Base-by-base conservation (phyloP, 2,888 invertebrate genomes). In the Ptilodon capucinus region DNA sequence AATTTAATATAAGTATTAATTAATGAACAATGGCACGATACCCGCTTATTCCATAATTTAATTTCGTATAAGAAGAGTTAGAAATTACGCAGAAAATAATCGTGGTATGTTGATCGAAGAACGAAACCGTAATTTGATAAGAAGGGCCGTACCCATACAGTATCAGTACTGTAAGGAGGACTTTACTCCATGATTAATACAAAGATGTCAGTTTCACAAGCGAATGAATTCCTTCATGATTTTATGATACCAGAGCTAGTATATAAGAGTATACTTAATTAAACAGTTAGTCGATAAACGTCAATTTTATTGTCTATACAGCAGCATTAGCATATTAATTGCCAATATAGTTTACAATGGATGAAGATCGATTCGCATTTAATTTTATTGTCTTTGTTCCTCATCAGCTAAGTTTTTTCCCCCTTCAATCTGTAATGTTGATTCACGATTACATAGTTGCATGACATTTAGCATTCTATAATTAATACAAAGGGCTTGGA, bases 261-360 rank as follows among this genome's bases (percentile, higher is more conserved):
- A n/a, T n/a, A n/a, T n/a, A n/a, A n/a, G n/a, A n/a, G n/a, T n/a
- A n/a, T 2, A 8, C 3, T 36, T 11, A 18, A 36, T 36, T 36
- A 46, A 40, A 44, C 49, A 42, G n/a, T n/a, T n/a, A 17, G 35
- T 23, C 16, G 13, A n/a, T 46, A 51, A 57, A 41, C 44, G 40
- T 46, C 14, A 34, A 36, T 43, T 18, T 48, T 43, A 60, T 57
- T 64, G 46, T 44, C 16, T 18, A 35, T 46, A 7, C 2, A n/a
- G n/a, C 11, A 42, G 13, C 40, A 51, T 49, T 51, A 54, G n/a
- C n/a, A 40, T 48, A 13, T 42, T 50, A 56, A 64, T 64, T 55
- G 46, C 17, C n/a, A 44, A 52, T 64, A 64, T 55, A 43, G 32
- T 39, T 51, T 51, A 55, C 65, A 68, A 59, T 61, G 8, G 13